Evolutionary conservation across 2,113 vertebrate species (phyloP).

Genomic region (Siphamia tubifer): DNA sequence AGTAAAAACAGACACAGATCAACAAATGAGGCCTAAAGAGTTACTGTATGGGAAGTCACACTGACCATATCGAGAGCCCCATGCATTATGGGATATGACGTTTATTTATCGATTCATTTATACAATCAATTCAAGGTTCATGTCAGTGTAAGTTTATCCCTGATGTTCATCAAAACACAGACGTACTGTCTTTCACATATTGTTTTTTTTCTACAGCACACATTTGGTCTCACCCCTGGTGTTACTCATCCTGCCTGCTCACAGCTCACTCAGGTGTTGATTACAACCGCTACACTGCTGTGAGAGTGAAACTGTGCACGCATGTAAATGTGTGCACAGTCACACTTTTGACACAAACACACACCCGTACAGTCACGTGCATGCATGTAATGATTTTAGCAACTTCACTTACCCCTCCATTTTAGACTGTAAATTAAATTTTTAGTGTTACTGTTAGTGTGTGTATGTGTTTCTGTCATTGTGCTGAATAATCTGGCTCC

Average conservation of each 20-base stretch:
- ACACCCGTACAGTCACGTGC: neutral
- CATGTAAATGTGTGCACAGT: neutral
- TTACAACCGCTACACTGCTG: constrained; percentile 63
- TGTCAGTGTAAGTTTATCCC: neutral
- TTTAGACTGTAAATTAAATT: neutral
- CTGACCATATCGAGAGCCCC: neutral
- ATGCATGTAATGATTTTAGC: too few relatives aligned
- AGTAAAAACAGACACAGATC: neutral
- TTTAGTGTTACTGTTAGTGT: neutral
- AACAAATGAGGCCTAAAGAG: neutral
- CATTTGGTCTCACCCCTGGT: constrained; percentile 21
- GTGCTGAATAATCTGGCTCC: neutral
- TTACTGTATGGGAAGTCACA: neutral
- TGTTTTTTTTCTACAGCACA: neutral
- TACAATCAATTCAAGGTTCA: too few relatives aligned
- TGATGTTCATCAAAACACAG: constrained; percentile 7
- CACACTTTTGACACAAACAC: neutral
- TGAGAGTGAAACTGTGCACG: neutral
- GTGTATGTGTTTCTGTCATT: neutral
- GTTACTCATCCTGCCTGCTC: constrained; percentile 59
- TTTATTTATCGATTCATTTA: neutral
- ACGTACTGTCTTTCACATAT: neutral
- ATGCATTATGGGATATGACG: neutral
- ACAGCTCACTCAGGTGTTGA: constrained; percentile 69
- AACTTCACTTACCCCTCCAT: neutral